Base-by-base conservation (phyloP, 2,797 vertebrate species). In the Chelidonichthys spinosus region DNA sequence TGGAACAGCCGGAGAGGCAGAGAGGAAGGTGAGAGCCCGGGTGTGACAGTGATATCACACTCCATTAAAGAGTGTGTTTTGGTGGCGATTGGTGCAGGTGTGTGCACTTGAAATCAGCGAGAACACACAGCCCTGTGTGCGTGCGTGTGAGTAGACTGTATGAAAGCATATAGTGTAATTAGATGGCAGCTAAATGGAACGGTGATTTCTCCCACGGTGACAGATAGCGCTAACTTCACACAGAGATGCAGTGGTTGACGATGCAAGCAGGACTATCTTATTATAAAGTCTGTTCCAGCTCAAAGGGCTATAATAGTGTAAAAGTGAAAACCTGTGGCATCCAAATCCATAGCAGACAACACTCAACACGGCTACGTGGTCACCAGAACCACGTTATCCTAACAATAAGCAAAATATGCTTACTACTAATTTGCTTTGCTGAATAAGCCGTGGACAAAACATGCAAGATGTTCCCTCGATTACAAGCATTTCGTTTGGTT, bases 1-100 rank as follows among this genome's bases (percentile, higher is more conserved):
- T 90, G 88, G 91, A 93, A 93, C 93, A 86, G 84, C 25, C 25
- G 83, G 78, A 76, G 78, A 78, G 72, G 72, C 79, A 72, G 80
- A 78, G 79, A 77, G 79, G 81, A 86, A 83, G 88, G 90, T 86
- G 85, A 85, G 82, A 82, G 84, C 78, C 59, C 9, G 7, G 56
- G 68, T 60, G 69, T 60, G 89, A 84, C 82, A 72, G 73, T 59
- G 79, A 82, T 90, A 89, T 76, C 40, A 42, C 59, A 81, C 59
- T 75, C 71, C 69, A 84, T 86, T 90, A 85, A 74, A 68, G 76
- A 85, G 84, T 87, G 69, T 82, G 81, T 83, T 81, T 88, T 81
- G 87, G 72, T 74, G 80, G 6, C 74, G 62, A 85, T 78, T 55
- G 65, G 53, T 69, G 67, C 49, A 64, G 61, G 58, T 71, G 52